Base-by-base conservation (phyloP, 64 coral and sea anemone genomes). In the Pocillopora damicornis region DNA sequence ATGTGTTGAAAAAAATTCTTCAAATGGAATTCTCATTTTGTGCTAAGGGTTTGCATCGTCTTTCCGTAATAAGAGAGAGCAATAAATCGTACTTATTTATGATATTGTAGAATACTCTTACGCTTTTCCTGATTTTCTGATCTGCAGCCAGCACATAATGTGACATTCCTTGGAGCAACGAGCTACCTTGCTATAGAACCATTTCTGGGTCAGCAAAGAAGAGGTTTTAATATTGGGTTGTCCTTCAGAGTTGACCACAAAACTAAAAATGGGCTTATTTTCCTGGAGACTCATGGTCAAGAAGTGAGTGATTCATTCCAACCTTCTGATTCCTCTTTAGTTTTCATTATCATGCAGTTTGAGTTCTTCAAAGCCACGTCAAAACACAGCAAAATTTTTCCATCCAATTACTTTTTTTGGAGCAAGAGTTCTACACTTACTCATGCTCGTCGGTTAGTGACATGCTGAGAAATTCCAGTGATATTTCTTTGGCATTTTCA, bases 211-310 rank as follows among this genome's bases (percentile, higher is more conserved):
- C 69, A 1, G 0, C 11, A 4, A 9, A 67, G 1, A 2, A 66
- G 62, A 26, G 65, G 64, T 56, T 85, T 85, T 73, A 30, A 10
- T 5, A 85, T 85, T 73, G 81, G 81, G 1, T 67, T 85, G 37
- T 72, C 64, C n/a, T 85, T 85, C 20, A 38, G 45, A 85, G 81
- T 73, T 15, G 63, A 22, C 26, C 81, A 37, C 72, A 22, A 18
- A 5, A 85, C 81, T 8, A n/a, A 26, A 51, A 26, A 73, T 73
- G 81, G 81, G 13, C 81, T 85, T 72, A 66, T 85, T 37, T 72
- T 85, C 9, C 37, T 66, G 5, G 81, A 85, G 64, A 37, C 64
- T 57, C 37, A 71, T 14, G 8, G 5, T 25, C 10, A 1, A 12
- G 42, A 15, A 0, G 81, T 85, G 13, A 7, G 81, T 85, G 36